Evolutionary conservation across 2,113 vertebrate species (phyloP), one percentile per base, ranked within the genome.

Genomic region (Tetrax tetrax): DNA sequence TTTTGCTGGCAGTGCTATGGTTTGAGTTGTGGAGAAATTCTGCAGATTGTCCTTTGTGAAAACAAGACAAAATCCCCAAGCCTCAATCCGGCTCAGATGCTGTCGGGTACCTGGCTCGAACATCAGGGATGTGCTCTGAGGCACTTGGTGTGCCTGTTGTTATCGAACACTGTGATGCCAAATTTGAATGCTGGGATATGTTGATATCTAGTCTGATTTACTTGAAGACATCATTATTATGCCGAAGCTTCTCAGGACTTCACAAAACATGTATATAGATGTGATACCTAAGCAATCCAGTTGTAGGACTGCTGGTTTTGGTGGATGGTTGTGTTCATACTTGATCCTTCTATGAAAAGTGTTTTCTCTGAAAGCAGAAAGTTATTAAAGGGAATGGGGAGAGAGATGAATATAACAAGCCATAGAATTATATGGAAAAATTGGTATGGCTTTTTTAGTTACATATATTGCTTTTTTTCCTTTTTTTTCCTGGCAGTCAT

Each of bases 71-170:
- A 63, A 68, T 35, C 22, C 25, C 18, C 9, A 25, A 11, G 45
- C 35, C 29, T 70, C 7, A 6, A 1, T 29, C 21, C 2, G 1
- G 10, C 41, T 68, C 3, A 0, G 80, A n/a, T 72, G 48, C 59
- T 53, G 37, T 9, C 0, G 7, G 20, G 8, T 47, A 64, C 10
- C 14, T 54, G 54, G 28, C 22, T 37, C 1, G 0, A 28, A 51
- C 23, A 9, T 10, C 43, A 18, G 59, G 37, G 37, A 22, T 12
- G 51, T 14, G 1, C 37, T 50, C 11, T 6, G 10, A 77, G 38
- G 50, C 1, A 2, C 37, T 63, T 21, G n/a, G 11, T 53, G 8
- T n/a, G 31, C 72, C 33, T 56, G 24, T 29, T 31, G 11, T 3
- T 7, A 8, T 20, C 43, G 29, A 51, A 10, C n/a, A 3, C 4